Percentiles rank a stretch among this genome's conserved stretches.
Conservation (phyloP, 2,797 vertebrate species). For the Emydoidea blandingii region DNA sequence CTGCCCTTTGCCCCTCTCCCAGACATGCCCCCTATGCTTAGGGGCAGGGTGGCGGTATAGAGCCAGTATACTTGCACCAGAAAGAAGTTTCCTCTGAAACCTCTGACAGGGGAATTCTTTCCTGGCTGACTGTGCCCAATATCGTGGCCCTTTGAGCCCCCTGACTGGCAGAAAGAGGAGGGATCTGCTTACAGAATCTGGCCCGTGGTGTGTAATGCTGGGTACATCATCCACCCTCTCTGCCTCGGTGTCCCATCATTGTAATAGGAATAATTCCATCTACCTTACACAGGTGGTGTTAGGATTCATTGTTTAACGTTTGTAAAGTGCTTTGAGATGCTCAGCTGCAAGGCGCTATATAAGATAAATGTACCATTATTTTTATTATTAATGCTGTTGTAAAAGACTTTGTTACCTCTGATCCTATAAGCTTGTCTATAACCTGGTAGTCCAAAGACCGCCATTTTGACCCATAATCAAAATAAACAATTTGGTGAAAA, state of each 20-base stretch:
- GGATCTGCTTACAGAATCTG: neutral
- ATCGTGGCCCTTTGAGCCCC: neutral
- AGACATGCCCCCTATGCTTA: neutral
- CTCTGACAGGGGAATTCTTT: neutral
- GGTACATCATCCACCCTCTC: accelerated
- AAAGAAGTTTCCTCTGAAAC: neutral
- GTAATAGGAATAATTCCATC: neutral
- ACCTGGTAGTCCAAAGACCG: neutral
- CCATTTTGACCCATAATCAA: neutral
- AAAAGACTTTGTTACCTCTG: neutral
- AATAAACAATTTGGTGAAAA: neutral
- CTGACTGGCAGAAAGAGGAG: neutral
- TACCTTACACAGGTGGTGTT: accelerated
- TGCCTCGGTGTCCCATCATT: neutral
- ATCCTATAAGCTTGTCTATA: neutral
- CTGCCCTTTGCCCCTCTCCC: neutral
- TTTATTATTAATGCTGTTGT: neutral
- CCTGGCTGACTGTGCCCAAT: neutral
- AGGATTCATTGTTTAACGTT: neutral
- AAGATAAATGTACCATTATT: neutral
- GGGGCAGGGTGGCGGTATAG: neutral
- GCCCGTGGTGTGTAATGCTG: neutral
- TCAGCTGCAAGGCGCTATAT: neutral
- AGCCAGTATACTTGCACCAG: neutral
- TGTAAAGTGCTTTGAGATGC: neutral